Conservation (phyloP, 2,888 invertebrate species). For the Seladonia tumulorum region DNA sequence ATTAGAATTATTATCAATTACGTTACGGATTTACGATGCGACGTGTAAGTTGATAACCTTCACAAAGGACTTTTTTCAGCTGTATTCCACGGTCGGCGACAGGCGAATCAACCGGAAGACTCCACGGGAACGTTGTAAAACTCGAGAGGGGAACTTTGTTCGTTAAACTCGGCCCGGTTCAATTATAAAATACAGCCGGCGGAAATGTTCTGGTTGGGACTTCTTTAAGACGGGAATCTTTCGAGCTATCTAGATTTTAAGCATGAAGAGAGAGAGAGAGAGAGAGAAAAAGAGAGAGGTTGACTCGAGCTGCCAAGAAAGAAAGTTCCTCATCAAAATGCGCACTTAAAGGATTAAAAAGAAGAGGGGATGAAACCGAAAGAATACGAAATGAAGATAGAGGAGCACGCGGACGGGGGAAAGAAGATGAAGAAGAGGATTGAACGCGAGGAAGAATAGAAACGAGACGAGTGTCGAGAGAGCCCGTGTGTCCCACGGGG, state of each 20-base stretch:
- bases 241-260: neutral
- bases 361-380: neutral
- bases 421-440: slow-evolving; percentile 9
- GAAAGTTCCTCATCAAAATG: slow-evolving; percentile 35
- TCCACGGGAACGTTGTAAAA: slow-evolving; percentile 1
- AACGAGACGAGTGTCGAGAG: slow-evolving; percentile 11
- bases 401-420: neutral
- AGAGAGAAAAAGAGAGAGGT: neutral
- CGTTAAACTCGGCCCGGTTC: slow-evolving; percentile 7
- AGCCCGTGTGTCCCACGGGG: slow-evolving; percentile 18
- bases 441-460: slow-evolving; percentile 10
- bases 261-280: neutral
- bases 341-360: slow-evolving; percentile 33
- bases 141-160: neutral
- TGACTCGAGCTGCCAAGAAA: slow-evolving; percentile 1
- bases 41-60: neutral
- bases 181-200: slow-evolving; percentile 19
- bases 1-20: no score
- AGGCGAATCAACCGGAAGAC: neutral
- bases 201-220: slow-evolving; percentile 3
- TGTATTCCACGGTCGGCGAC: neutral
- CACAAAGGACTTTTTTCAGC: neutral
- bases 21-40: neutral
- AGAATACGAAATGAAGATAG: slow-evolving; percentile 29
- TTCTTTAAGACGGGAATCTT: slow-evolving; percentile 16